Evolutionary conservation across 37 sponge, comb jelly and placozoan species (phyloP), one percentile per base, ranked within the genome.

Genomic region (Hexactinellida sp.): DNA sequence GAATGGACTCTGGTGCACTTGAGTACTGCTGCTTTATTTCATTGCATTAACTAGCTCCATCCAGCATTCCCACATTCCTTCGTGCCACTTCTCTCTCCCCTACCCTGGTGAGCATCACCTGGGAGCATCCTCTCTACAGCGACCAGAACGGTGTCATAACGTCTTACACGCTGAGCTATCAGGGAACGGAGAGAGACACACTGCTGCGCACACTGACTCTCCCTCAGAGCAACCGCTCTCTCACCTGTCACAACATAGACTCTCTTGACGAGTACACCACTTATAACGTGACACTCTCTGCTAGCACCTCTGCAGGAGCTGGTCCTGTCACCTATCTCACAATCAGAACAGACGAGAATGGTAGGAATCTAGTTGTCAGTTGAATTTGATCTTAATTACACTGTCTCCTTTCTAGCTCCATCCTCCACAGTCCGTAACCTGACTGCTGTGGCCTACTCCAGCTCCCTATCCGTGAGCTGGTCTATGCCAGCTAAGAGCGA

Each of bases 191-290:
- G 76, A 63, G 76, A 63, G 76, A 63, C 76, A 63, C 28, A 25
- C 76, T 32, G 76, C 30, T 23, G 5, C 76, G 76, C 34, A 63
- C 76, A 25, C 76, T 63, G 28, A 63, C 30, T 32, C 76, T 63
- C 76, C 76, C 76, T 28, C 76, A 63, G 76, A 63, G 19, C 34
- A 28, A 63, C 30, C 28, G 3, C 76, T 63, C 76, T n/a, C 76
- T 63, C 76, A 63, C 76, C 76, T 63, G 76, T 63, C 76, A 63
- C 34, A 63, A 63, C 76, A 32, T 63, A 7, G 76, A 63, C 76
- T 63, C 34, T 63, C 76, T 63, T 63, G 76, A 63, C 3, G 76
- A 63, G 34, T 23, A 25, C 76, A 63, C 76, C 34, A 63, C 76
- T 63, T 63, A 63, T 23, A 7, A 25, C 5, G 13, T 63, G 5